Percentiles rank a stretch among this genome's conserved stretches.
Evolutionary conservation across 2,888 invertebrate genomes (phyloP).

Genomic region (Digitonthophagus gazella): DNA sequence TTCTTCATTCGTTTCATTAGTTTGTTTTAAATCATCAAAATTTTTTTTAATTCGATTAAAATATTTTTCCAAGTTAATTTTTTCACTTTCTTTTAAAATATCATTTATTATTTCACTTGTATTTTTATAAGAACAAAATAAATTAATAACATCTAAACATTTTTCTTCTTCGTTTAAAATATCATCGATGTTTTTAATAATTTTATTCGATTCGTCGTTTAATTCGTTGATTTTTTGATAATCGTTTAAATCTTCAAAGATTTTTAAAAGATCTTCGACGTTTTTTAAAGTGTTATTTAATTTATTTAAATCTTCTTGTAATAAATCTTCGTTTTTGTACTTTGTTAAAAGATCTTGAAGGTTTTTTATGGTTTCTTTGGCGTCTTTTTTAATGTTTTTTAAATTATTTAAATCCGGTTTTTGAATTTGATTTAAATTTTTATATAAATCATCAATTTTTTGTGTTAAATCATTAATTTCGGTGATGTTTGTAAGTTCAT

Average conservation of each 20-base stretch:
- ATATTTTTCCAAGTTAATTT: background rate
- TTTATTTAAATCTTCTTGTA: background rate
- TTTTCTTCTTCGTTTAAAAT: background rate
- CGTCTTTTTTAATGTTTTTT: background rate
- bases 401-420: background rate
- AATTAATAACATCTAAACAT: background rate
- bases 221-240: background rate
- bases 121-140: background rate
- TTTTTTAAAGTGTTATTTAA: background rate
- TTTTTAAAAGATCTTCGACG: background rate
- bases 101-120: background rate
- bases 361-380: background rate
- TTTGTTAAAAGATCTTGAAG: constrained; percentile 1
- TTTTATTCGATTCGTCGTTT: background rate
- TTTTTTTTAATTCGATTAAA: background rate
- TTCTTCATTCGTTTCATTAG: background rate
- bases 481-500: background rate
- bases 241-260: background rate
- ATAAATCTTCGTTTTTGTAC: background rate
- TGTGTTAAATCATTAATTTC: background rate
- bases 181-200: background rate
- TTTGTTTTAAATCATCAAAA: background rate
- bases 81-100: background rate
- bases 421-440: background rate
- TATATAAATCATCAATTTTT: constrained; percentile 3